Base-by-base conservation (phyloP, 2,797 vertebrate genomes). In the Bufotes viridis region DNA sequence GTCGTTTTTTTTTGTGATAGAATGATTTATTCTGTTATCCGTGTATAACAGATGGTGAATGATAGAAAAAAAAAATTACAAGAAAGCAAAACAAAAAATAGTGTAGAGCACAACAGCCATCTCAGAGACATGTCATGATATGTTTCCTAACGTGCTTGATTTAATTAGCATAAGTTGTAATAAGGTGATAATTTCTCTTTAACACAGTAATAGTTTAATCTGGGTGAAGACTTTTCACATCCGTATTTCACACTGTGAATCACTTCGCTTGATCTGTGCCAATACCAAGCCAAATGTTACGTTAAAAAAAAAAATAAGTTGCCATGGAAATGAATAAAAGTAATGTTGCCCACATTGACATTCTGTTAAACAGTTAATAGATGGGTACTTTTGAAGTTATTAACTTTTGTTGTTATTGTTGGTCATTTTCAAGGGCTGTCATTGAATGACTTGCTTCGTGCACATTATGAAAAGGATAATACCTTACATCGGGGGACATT, bases 191-290 rank as follows among this genome's bases (percentile, higher is more conserved):
- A 85, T 78, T 85, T 85, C 72, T 61, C 58, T 78, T 76, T 85
- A 85, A 78, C 83, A 85, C 83, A 78, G 72, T 85, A 75, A 78
- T 85, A 24, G 72, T 85, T 76, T 85, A 53, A 85, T 85, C 83
- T 85, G 83, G 58, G 83, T 85, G 83, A 85, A 85, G 83, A 85
- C 83, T 76, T 78, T 85, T 85, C 72, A 78, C 83, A 85, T 85
- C 72, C 83, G 74, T 85, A 51, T 78, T 85, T 85, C 82, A 84
- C 82, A 84, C 83, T 78, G 83, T 85, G 70, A 85, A 61, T 76
- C 42, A 63, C 72, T 85, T 75, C 70, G 63, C 72, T 76, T 85
- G 72, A 85, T 85, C 83, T 85, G 83, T 85, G 83, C 83, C 83
- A 76, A 78, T 85, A 63, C 42, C 83, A 76, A 76, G 83, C 83